These are phyloP conservation scores for Danio choprae DNA, from an alignment of 2,797 vertebrate genomes.

Conservation along the genomic window DNA sequence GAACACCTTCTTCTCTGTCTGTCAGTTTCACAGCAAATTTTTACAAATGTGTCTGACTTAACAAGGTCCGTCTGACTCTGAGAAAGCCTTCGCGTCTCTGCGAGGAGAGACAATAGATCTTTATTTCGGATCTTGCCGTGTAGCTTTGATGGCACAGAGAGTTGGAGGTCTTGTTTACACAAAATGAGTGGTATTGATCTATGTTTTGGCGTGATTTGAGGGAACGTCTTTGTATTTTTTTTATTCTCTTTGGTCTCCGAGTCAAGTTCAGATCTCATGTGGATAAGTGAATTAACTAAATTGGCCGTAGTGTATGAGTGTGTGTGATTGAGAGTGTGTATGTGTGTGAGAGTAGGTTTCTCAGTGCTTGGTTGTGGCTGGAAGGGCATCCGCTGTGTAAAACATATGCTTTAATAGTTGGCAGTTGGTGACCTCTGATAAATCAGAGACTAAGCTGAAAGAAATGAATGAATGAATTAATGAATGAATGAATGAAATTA, in stretches of 20 bases:
- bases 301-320: too few relatives aligned
- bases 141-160: slow-evolving; percentile 12
- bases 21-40: not conserved
- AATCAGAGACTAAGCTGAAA: too few relatives aligned
- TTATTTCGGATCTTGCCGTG: slow-evolving; percentile 20
- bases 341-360: too few relatives aligned
- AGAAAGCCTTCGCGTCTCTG: slow-evolving; percentile 30
- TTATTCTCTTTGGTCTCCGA: slow-evolving; percentile 9
- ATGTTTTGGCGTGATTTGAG: slow-evolving; percentile 23
- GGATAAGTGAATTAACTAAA: too few relatives aligned
- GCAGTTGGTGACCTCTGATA: too few relatives aligned
- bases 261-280: not conserved
- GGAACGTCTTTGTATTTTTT: slow-evolving; percentile 19
- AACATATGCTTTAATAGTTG: too few relatives aligned
- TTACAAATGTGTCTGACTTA: slow-evolving; percentile 15
- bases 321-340: too few relatives aligned
- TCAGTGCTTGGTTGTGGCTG: too few relatives aligned
- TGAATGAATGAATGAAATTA: too few relatives aligned
- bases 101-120: slow-evolving; percentile 23
- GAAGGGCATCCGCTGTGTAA: too few relatives aligned
- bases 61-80: slow-evolving; percentile 11
- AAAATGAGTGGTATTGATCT: slow-evolving; percentile 36
- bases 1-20: slow-evolving; percentile 8
- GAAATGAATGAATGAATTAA: too few relatives aligned
- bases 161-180: slow-evolving; percentile 42